Base-by-base conservation (phyloP, 2,797 vertebrate species). In the Euthynnus affinis region DNA sequence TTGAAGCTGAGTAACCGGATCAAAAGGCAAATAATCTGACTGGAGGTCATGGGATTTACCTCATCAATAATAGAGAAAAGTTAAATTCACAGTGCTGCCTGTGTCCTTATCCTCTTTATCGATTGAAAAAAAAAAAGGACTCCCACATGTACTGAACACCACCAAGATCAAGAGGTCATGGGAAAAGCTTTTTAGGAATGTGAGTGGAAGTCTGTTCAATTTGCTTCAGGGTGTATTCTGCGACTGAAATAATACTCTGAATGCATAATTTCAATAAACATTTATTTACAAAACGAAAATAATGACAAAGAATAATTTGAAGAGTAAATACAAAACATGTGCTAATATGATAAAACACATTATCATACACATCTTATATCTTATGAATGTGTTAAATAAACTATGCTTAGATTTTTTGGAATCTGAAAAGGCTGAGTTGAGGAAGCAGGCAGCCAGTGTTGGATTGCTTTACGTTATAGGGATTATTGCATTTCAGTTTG, bases 261-360 rank as follows among this genome's bases (percentile, higher is more conserved):
- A 58, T 5, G 40, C 81, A 48, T 58, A 48, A 74, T 91, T 87
- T 89, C 86, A 67, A 85, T 93, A 92, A 94, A 94, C 95, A 94
- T 98, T 98, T 98, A 99, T 98, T 98, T 96, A 97, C 97, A 97
- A 96, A 95, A 93, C 75, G 88, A 94, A 94, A 93, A 96, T 67
- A 88, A 91, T 82, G 86, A 96, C 95, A 95, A 96, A 96, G 94
- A 94, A 92, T 89, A 88, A 78, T 66, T 93, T 93, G 88, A 94
- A 94, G 94, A 86, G 94, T 91, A 90, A 94, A 96, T 96, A 97
- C 95, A 97, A 98, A 96, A 96, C 93, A 93, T 95, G 94, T 92
- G 89, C 92, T 95, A 96, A 94, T 95, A 94, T 94, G 95, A 96
- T 95, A 95, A 93, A 95, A 95, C 93, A 96, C 93, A 95, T 94